Evolutionary conservation across 2,113 vertebrate species (phyloP).

Genomic region (Ardeotis arabs): DNA sequence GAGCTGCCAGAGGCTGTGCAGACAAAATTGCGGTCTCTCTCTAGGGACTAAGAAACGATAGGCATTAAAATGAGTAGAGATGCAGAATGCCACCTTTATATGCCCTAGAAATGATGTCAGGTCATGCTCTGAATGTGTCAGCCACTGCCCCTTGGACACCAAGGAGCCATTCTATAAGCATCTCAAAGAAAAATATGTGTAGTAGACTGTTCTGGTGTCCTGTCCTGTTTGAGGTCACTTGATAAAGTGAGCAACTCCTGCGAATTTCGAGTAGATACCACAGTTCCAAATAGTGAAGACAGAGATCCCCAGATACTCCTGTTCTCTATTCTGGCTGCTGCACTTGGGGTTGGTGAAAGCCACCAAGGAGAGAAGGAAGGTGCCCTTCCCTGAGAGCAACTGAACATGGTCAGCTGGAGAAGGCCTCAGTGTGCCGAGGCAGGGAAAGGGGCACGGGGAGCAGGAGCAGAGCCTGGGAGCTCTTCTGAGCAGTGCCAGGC

Average conservation of each 20-base stretch:
- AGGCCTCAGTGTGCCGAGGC: background rate
- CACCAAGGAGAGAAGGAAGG: background rate
- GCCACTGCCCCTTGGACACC: background rate
- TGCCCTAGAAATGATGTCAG: background rate
- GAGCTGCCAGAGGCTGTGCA: background rate
- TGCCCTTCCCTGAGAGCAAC: background rate
- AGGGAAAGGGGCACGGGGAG: background rate
- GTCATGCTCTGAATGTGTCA: background rate
- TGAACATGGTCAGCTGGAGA: background rate
- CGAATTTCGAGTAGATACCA: background rate
- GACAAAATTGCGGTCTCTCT: background rate
- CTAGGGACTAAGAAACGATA: background rate
- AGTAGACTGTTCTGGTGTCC: background rate
- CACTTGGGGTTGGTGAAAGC: background rate
- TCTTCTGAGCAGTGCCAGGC: background rate
- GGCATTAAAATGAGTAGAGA: background rate
- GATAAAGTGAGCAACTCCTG: background rate
- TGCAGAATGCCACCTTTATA: background rate
- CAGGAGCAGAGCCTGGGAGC: background rate
- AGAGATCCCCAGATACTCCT: background rate
- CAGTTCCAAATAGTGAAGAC: background rate
- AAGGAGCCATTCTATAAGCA: background rate
- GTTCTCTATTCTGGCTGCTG: background rate
- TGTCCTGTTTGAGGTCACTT: background rate
- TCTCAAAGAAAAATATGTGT: background rate